phyloP scores from a whole-genome alignment of 1,140 invertebrate species.

The Episyrphus balteatus region DNA sequence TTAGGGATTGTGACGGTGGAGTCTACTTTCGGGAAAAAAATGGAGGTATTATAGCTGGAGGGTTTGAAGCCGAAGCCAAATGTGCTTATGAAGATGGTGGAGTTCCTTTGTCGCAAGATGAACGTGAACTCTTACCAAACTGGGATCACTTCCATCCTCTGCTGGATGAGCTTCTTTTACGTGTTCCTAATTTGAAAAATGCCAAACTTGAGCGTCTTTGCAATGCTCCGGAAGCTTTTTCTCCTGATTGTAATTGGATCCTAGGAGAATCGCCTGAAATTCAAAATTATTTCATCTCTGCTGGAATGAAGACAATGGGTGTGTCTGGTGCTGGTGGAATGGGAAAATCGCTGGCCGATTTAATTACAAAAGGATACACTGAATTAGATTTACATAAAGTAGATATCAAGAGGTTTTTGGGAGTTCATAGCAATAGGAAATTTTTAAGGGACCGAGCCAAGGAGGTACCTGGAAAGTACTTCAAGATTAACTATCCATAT shows the following conservation, averaged over 20 bases:
- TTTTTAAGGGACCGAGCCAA: slow-evolving; percentile 86
- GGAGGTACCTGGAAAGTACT: slow-evolving; percentile 88
- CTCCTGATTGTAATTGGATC: slow-evolving; percentile 84
- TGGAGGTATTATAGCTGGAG: slow-evolving; percentile 65
- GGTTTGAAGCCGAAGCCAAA: slow-evolving; percentile 79
- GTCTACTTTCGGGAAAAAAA: slow-evolving; percentile 76
- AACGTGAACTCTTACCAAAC: slow-evolving; percentile 62
- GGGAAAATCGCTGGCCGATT: slow-evolving; percentile 80
- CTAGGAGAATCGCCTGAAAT: slow-evolving; percentile 90
- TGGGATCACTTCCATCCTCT: slow-evolving; percentile 94
- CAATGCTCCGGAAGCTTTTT: slow-evolving; percentile 88
- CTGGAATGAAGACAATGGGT: slow-evolving; percentile 91
- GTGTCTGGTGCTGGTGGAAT: slow-evolving; percentile 88
- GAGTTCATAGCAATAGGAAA: slow-evolving; percentile 89
- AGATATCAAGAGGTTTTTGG: slow-evolving; percentile 86
- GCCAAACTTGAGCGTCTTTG: slow-evolving; percentile 65
- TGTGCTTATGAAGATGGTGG: slow-evolving; percentile 75
- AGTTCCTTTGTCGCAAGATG: slow-evolving; percentile 43
- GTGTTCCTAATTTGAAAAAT: slow-evolving; percentile 66
- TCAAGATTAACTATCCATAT: slow-evolving; percentile 72
- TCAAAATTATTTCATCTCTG: slow-evolving; percentile 88
- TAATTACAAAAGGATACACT: slow-evolving; percentile 73
- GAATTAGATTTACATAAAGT: slow-evolving; percentile 82
- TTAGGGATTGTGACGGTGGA: slow-evolving; percentile 81
- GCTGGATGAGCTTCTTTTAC: slow-evolving; percentile 70